Conservation (phyloP, 2,797 vertebrate species). For the Furcifer pardalis region DNA sequence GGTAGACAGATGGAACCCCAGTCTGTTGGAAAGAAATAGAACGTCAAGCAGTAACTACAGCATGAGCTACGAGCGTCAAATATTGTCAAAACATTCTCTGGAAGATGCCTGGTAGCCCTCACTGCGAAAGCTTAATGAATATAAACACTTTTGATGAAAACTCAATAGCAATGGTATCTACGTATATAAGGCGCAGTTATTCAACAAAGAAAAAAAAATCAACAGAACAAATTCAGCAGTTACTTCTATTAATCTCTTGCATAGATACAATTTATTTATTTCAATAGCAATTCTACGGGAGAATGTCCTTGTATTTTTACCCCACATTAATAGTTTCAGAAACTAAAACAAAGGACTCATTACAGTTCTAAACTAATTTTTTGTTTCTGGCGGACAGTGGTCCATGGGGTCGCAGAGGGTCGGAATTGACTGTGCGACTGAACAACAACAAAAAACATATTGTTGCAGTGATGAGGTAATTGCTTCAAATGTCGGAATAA, state of each 20-base stretch:
- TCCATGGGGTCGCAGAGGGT: no score
- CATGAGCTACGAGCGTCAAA: constrained; percentile 56
- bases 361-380: constrained; percentile 57
- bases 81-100: constrained; percentile 48
- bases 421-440: no score
- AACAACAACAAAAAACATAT: no score
- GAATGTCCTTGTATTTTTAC: neutral
- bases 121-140: constrained; percentile 39
- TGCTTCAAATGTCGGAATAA: neutral
- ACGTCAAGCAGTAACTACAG: constrained; percentile 50
- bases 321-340: no score
- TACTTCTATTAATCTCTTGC: neutral
- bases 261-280: neutral
- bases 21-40: constrained; percentile 62
- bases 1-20: constrained; percentile 68
- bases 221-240: neutral
- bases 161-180: neutral
- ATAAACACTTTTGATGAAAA: constrained; percentile 41
- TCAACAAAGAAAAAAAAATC: neutral
- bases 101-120: constrained; percentile 58
- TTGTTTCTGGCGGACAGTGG: no score
- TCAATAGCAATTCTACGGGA: neutral
- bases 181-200: neutral
- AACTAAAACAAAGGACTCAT: constrained; percentile 12
- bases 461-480: neutral